These are phyloP conservation scores for Melanotaenia pygmaea DNA, from an alignment of 2,797 vertebrate species.

Conservation along the genomic window DNA sequence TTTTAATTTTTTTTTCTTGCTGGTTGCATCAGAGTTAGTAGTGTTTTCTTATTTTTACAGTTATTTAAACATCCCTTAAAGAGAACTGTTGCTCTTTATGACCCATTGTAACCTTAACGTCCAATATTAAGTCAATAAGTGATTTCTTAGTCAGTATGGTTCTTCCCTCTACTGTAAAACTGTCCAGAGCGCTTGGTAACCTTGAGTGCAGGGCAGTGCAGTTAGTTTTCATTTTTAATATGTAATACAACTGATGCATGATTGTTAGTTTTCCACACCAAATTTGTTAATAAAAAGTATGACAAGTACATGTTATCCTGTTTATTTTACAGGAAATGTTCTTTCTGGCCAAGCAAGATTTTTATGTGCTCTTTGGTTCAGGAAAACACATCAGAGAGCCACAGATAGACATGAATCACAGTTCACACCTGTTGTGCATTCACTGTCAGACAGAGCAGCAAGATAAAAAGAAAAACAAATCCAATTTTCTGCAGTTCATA, in stretches of 20 bases:
- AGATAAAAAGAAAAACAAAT: constrained; percentile 43
- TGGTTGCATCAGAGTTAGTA: background rate
- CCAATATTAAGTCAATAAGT: too few species aligned
- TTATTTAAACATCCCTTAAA: background rate
- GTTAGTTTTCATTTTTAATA: too few species aligned
- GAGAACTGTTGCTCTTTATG: background rate
- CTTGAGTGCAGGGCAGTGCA: too few species aligned
- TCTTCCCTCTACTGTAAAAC: too few species aligned
- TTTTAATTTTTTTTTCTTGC: background rate
- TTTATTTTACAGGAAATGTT: background rate
- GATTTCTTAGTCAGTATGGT: too few species aligned
- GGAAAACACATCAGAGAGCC: constrained; percentile 32
- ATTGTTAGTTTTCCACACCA: too few species aligned
- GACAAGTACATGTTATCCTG: too few species aligned
- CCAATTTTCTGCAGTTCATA: constrained; percentile 8
- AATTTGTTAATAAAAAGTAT: too few species aligned
- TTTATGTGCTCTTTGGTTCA: constrained; percentile 30
- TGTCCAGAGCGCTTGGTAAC: too few species aligned
- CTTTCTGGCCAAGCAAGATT: background rate
- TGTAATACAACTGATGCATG: too few species aligned
- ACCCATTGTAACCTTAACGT: too few species aligned
- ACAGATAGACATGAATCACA: constrained; percentile 53
- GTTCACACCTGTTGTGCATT: constrained; percentile 15
- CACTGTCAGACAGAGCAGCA: constrained; percentile 30
- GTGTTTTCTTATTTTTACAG: background rate